Evolutionary conservation across 2,888 invertebrate genomes (phyloP).

Genomic region (Mayetiola destructor): DNA sequence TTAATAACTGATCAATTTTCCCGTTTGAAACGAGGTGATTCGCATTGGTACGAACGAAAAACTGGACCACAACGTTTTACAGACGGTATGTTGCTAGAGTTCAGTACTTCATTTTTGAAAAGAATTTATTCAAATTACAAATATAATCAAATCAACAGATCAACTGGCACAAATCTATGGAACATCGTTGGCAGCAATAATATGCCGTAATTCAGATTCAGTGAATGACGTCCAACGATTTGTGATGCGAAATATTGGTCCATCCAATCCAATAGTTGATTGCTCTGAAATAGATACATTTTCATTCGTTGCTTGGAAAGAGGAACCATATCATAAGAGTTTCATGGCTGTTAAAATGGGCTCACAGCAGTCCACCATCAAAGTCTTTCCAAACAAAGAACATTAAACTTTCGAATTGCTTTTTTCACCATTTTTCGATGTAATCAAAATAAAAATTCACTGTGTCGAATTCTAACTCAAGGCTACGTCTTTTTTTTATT

Average conservation of each 20-base stretch:
- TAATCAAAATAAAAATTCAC: no score
- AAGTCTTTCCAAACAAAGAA: no score
- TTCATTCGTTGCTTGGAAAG: constrained; percentile 44
- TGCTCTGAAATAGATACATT: constrained; percentile 47
- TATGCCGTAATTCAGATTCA: constrained; percentile 61
- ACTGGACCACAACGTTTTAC: constrained; percentile 51
- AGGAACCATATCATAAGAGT: constrained; percentile 20
- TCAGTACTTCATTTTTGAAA: constrained; percentile 20
- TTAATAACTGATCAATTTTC: constrained; percentile 74
- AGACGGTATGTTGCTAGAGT: constrained; percentile 35
- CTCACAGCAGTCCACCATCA: not conserved
- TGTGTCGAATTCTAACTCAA: no score
- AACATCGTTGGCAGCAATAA: constrained; percentile 54
- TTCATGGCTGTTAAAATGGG: not conserved
- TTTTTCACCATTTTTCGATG: no score
- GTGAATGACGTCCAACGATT: constrained; percentile 47
- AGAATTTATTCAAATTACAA: not conserved
- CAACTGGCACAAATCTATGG: constrained; percentile 71
- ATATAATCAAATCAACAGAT: no score
- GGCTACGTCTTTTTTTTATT: no score
- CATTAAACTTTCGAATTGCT: no score
- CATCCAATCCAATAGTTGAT: constrained; percentile 43
- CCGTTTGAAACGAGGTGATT: constrained; percentile 63
- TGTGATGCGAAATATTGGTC: constrained; percentile 51
- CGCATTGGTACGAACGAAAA: constrained; percentile 76